Evolutionary conservation across 2,113 vertebrate genomes (phyloP).

Genomic region (Pagrus major): DNA sequence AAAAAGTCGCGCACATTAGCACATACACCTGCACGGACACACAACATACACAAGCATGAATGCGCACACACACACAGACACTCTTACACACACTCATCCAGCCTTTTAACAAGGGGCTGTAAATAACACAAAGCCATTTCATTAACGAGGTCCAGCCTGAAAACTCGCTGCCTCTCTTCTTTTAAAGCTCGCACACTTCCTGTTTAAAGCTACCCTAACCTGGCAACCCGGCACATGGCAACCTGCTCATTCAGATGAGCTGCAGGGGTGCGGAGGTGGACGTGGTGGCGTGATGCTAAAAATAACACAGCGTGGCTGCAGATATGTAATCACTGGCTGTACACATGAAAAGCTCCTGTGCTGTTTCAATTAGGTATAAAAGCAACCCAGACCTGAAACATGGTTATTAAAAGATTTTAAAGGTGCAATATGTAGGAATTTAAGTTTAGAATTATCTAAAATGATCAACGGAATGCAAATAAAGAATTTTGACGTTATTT

Average conservation of each 20-base stretch:
- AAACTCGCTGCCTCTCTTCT: slow-evolving; percentile 60
- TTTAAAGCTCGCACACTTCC: slow-evolving; percentile 72
- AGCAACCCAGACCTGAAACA: neutral
- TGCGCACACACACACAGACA: slow-evolving; percentile 18
- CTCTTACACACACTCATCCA: slow-evolving; percentile 55
- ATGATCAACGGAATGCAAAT: no score
- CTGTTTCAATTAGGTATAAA: slow-evolving; percentile 12
- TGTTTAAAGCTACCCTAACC: slow-evolving; percentile 69
- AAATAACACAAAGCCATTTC: slow-evolving; percentile 81
- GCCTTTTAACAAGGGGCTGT: slow-evolving; percentile 77
- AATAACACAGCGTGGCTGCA: slow-evolving; percentile 22
- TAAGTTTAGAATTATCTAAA: no score
- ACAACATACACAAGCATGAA: neutral
- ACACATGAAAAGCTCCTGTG: neutral
- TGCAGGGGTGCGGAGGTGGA: slow-evolving; percentile 45
- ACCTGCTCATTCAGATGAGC: slow-evolving; percentile 62
- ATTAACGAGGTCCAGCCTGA: slow-evolving; percentile 76
- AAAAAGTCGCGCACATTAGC: slow-evolving; percentile 22
- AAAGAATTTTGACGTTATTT: no score
- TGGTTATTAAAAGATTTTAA: neutral
- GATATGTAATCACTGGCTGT: neutral
- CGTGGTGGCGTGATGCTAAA: slow-evolving; percentile 41
- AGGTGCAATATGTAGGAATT: no score
- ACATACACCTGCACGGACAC: slow-evolving; percentile 14
- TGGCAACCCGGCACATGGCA: slow-evolving; percentile 72